Evolutionary conservation across 2,797 vertebrate genomes (phyloP).

Genomic region (Brotula barbata): DNA sequence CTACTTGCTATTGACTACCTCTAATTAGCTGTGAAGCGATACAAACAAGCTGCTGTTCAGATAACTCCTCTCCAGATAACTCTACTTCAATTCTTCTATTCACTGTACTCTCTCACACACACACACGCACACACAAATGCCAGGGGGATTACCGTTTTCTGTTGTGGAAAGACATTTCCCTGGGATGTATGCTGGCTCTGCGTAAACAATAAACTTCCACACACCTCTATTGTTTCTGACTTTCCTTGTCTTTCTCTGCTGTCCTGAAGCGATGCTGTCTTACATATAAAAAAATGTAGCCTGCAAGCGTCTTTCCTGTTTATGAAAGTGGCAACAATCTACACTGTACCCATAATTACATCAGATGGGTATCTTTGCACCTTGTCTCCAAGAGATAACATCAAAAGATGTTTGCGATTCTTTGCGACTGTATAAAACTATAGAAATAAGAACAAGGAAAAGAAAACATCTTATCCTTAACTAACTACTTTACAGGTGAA

Average conservation of each 20-base stretch:
- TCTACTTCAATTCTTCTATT: too few species aligned
- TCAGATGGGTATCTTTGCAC: constrained; percentile 39
- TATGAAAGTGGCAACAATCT: constrained; percentile 62
- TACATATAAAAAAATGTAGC: constrained; percentile 45
- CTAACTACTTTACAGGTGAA: constrained; percentile 38
- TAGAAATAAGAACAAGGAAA: constrained; percentile 31
- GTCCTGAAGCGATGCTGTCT: constrained; percentile 38
- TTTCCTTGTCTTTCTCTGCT: constrained; percentile 54
- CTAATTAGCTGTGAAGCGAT: too few species aligned
- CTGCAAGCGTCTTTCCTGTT: constrained; percentile 67
- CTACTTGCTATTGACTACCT: too few species aligned
- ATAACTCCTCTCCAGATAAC: constrained; percentile 2
- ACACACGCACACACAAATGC: neutral
- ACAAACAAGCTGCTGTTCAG: too few species aligned
- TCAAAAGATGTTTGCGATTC: constrained; percentile 27
- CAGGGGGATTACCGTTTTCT: constrained; percentile 46
- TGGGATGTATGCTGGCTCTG: constrained; percentile 52
- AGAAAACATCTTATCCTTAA: constrained; percentile 3
- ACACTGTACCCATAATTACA: constrained; percentile 35
- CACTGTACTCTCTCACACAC: neutral
- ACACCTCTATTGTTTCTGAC: constrained; percentile 61
- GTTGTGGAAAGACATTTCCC: constrained; percentile 62
- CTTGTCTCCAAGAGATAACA: constrained; percentile 38
- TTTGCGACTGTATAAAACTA: neutral
- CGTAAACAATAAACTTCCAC: constrained; percentile 61